Percentiles rank a stretch among this genome's conserved stretches.
Conservation (phyloP, 2,888 invertebrate species). For the Busseola fusca region DNA sequence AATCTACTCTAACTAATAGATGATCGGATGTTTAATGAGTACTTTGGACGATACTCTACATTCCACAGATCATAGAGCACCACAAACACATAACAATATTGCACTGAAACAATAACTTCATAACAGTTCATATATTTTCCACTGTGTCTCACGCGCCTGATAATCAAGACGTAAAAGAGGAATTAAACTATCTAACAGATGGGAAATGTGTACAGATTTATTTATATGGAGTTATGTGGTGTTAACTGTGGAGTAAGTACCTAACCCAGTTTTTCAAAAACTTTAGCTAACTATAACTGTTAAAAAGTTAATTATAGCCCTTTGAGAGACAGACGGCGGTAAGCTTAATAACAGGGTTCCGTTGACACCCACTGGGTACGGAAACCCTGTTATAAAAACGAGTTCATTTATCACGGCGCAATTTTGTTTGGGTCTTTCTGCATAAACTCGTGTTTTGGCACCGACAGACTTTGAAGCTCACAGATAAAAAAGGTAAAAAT, state of each 20-base stretch:
- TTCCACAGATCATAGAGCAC: not conserved
- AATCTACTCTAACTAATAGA: not conserved
- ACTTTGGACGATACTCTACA: not conserved
- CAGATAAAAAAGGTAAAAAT: conserved; percentile 38
- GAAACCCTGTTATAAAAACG: conserved; percentile 35
- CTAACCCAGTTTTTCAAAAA: not conserved
- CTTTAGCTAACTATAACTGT: not conserved
- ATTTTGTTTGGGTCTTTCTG: conserved; percentile 53
- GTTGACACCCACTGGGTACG: not conserved
- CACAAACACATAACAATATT: conserved; percentile 36
- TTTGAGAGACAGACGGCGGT: not conserved
- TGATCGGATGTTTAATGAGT: not conserved
- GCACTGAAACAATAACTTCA: conserved; percentile 60
- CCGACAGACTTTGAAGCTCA: conserved; percentile 44
- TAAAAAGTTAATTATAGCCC: not conserved
- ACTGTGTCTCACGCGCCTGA: conserved; percentile 68
- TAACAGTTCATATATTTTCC: conserved; percentile 65
- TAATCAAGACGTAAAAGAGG: conserved; percentile 68
- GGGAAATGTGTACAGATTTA: conserved; percentile 60
- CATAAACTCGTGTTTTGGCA: conserved; percentile 56
- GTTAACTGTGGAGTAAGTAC: no score
- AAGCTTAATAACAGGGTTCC: not conserved
- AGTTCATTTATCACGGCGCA: conserved; percentile 48
- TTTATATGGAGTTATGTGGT: conserved; percentile 59
- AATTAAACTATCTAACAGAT: conserved; percentile 66